Conservation (phyloP, 2,797 vertebrate species). For the Podargus strigoides region DNA sequence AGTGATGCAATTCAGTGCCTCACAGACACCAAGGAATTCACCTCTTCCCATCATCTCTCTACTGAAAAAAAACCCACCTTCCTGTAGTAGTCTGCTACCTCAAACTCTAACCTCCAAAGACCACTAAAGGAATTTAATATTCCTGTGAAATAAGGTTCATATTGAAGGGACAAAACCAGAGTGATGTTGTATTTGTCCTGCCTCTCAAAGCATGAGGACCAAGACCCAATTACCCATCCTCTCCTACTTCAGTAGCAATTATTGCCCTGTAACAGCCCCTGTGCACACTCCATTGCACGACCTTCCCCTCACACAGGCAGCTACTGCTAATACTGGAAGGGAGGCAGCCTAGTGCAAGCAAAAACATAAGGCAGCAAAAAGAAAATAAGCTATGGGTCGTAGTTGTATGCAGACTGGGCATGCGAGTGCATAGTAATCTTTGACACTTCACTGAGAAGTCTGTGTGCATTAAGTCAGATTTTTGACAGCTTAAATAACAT, state of each 20-base stretch:
- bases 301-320: background rate
- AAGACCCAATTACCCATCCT: background rate
- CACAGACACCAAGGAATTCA: background rate
- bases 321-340: background rate
- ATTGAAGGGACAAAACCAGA: background rate
- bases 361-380: background rate
- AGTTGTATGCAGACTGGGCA: background rate
- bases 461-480: background rate
- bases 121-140: background rate
- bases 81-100: background rate
- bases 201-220: background rate
- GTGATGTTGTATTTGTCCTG: background rate
- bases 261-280: background rate
- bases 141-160: background rate
- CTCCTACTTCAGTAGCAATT: background rate
- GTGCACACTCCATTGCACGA: rapidly evolving
- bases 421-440: background rate
- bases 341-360: background rate
- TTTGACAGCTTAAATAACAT: background rate
- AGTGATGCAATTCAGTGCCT: background rate
- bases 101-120: background rate
- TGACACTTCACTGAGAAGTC: background rate
- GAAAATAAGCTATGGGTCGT: background rate
- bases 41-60: background rate
- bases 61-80: background rate